Conservation (phyloP, 2,797 vertebrate species). For the Salarias fasciatus region DNA sequence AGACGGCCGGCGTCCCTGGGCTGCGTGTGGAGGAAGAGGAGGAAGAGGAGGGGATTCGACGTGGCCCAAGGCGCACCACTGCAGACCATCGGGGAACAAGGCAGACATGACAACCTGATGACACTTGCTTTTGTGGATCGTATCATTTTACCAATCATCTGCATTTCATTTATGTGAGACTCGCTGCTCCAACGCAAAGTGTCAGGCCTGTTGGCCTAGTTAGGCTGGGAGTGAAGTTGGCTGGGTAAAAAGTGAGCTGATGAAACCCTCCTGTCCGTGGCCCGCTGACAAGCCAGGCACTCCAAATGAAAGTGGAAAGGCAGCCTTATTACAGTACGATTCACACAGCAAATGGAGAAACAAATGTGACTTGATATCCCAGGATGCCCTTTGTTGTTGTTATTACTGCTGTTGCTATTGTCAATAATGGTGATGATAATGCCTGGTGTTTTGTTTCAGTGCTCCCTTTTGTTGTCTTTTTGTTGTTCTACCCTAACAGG, state of each 20-base stretch:
- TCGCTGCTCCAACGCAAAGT: conserved; percentile 65
- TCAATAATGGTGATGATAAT: conserved; percentile 72
- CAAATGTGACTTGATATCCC: conserved; percentile 79
- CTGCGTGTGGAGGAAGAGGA: conserved; percentile 45
- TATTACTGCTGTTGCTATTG: conserved; percentile 71
- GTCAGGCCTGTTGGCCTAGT: conserved; percentile 82
- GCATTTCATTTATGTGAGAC: conserved; percentile 78
- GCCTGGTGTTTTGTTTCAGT: conserved; percentile 62
- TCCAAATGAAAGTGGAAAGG: conserved; percentile 75
- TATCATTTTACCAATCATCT: conserved; percentile 85
- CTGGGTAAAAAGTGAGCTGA: conserved; percentile 72
- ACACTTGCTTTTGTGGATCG: conserved; percentile 81
- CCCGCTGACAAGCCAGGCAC: conserved; percentile 68
- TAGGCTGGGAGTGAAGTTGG: conserved; percentile 70
- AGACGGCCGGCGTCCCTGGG: conserved; percentile 70
- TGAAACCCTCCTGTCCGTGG: conserved; percentile 77
- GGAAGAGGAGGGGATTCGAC: conserved; percentile 30
- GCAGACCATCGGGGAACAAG: conserved; percentile 69
- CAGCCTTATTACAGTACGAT: conserved; percentile 72
- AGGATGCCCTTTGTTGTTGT: conserved; percentile 73
- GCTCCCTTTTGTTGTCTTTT: conserved; percentile 60
- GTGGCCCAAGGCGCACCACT: conserved; percentile 69
- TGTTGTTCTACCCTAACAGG: conserved; percentile 59
- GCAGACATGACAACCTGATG: conserved; percentile 76
- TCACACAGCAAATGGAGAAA: conserved; percentile 69